These are phyloP conservation scores for Paedocypris sp. DNA, from an alignment of 2,113 vertebrate genomes.

Conservation along the genomic window DNA sequence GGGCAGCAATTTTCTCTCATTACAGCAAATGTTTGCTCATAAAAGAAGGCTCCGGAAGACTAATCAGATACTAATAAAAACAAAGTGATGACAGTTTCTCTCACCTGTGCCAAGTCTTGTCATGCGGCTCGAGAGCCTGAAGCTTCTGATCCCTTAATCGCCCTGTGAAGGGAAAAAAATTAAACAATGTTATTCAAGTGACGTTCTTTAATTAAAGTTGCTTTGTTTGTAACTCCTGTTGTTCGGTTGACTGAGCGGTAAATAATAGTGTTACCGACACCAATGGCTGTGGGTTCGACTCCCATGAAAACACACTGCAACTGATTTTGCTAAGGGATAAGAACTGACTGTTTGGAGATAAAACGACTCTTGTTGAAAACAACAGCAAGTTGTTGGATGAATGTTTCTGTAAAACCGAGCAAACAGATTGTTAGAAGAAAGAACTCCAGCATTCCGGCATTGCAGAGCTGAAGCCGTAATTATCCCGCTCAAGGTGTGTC, in stretches of 20 bases:
- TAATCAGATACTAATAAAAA: constrained; percentile 42
- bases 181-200: too few species aligned
- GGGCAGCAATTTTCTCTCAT: constrained; percentile 62
- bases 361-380: too few species aligned
- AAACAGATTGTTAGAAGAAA: constrained; percentile 48
- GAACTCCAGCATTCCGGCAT: constrained; percentile 54
- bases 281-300: too few species aligned
- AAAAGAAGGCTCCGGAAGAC: constrained; percentile 37
- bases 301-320: too few species aligned
- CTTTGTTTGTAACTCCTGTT: too few species aligned
- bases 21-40: constrained; percentile 45
- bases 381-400: neutral
- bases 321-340: too few species aligned
- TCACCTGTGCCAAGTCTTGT: constrained; percentile 26
- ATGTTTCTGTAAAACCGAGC: constrained; percentile 36
- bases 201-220: too few species aligned
- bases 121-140: constrained; percentile 17
- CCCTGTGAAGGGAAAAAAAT: too few species aligned
- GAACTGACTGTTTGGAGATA: too few species aligned
- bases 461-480: constrained; percentile 60
- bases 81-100: constrained; percentile 36
- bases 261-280: too few species aligned
- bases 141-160: constrained; percentile 11
- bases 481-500: constrained; percentile 60
- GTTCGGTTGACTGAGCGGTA: too few species aligned